Percentiles rank a stretch among this genome's conserved stretches.
phyloP scores from a whole-genome alignment of 1,140 invertebrate genomes.

The Drosophila repleta region DNA sequence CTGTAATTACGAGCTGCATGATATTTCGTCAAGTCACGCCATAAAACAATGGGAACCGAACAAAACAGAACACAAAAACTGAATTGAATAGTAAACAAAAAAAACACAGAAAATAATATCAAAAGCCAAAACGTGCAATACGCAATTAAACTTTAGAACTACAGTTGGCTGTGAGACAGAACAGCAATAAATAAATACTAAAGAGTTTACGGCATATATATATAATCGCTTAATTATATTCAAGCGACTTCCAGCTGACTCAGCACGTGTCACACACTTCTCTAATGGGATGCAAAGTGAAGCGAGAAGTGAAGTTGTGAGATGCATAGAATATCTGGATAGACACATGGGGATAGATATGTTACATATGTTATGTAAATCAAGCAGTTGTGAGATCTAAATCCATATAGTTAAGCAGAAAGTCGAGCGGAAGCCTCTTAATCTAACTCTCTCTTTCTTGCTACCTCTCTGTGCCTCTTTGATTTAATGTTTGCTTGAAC shows the following conservation, averaged over 20 bases:
- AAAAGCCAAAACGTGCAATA: conserved; percentile 18
- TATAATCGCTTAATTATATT: conserved; percentile 37
- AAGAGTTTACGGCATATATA: conserved; percentile 31
- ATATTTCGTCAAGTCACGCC: conserved; percentile 42
- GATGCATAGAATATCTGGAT: no score
- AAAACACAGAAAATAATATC: conserved; percentile 19
- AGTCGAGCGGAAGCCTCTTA: no score
- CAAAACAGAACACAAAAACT: conserved; percentile 1
- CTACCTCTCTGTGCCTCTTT: not conserved
- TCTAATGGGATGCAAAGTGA: conserved; percentile 9
- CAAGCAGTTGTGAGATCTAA: not conserved
- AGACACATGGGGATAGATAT: not conserved
- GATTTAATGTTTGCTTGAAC: not conserved
- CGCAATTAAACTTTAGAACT: conserved; percentile 24
- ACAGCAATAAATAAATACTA: conserved; percentile 35
- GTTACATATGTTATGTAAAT: not conserved
- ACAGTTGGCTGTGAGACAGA: not conserved
- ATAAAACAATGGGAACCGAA: conserved; percentile 29
- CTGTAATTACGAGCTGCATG: conserved; percentile 45
- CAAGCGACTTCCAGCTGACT: not conserved
- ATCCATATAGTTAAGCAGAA: not conserved
- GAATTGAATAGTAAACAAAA: not conserved
- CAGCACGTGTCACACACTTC: conserved; percentile 18
- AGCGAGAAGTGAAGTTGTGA: no score
- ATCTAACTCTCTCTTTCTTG: no score